These are phyloP conservation scores for Pelobates cultripes DNA, from an alignment of 2,797 vertebrate genomes.

Conservation along the genomic window DNA sequence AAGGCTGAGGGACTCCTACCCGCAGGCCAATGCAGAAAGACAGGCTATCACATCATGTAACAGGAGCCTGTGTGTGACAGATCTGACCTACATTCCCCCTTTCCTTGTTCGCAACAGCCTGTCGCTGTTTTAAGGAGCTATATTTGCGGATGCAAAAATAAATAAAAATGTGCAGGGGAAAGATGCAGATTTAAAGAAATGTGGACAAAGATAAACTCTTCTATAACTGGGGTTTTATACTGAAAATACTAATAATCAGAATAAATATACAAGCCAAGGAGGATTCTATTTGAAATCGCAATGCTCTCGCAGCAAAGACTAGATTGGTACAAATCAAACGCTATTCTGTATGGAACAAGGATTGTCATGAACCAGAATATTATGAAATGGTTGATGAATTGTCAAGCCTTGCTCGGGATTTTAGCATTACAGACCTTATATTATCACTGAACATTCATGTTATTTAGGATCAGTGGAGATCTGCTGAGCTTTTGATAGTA, in stretches of 20 bases:
- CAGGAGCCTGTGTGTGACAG: conserved; percentile 86
- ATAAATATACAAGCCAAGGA: background rate
- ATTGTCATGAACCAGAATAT: too few relatives aligned
- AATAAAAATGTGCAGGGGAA: conserved; percentile 59
- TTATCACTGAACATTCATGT: too few relatives aligned
- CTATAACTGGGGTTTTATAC: background rate
- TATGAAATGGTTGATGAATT: too few relatives aligned
- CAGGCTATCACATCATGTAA: conserved; percentile 85
- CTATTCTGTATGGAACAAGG: too few relatives aligned
- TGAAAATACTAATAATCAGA: background rate
- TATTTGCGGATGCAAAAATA: conserved; percentile 72
- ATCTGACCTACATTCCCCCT: conserved; percentile 92
- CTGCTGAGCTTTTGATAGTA: too few relatives aligned
- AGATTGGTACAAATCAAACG: too few relatives aligned
- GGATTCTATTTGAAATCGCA: background rate
- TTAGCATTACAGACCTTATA: too few relatives aligned
- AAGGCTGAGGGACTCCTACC: conserved; percentile 87
- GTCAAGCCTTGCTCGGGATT: too few relatives aligned
- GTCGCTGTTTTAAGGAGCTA: conserved; percentile 74
- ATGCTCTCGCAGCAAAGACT: too few relatives aligned
- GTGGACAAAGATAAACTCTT: conserved; percentile 19
- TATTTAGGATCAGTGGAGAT: too few relatives aligned
- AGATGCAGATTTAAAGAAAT: conserved; percentile 30
- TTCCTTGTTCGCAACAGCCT: conserved; percentile 78
- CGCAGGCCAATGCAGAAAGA: conserved; percentile 81